Evolutionary conservation across 2,113 vertebrate genomes (phyloP), one percentile per base, ranked within the genome.

Genomic region (Dromaius novaehollandiae): DNA sequence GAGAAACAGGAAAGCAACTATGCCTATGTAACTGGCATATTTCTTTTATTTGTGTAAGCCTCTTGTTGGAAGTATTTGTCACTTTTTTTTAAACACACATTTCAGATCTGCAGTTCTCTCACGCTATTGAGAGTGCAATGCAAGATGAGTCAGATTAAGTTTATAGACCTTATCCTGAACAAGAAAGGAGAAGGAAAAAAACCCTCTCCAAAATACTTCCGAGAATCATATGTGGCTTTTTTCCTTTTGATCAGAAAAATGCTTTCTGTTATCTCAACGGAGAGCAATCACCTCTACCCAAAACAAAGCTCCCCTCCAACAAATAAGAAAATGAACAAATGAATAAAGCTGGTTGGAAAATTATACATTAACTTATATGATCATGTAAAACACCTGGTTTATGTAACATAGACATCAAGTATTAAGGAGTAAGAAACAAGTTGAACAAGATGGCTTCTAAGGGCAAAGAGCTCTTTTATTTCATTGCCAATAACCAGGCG

Each of bases 81-180:
- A 94, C 79, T 85, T 56, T 19, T 48, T 84, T 95, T 78, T 74
- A 38, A 38, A 38, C 38, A 38, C 64, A 84, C 80, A 76, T 36
- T 74, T 77, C 78, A 48, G 51, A 50, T 92, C 82, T 70, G 42
- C 60, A 74, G 82, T 86, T 90, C 63, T 86, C 81, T 94, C 82
- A 28, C 73, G 22, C 73, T 87, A 25, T 9, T 40, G 80, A 76
- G 86, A 51, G 71, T 21, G 40, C 51, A 83, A 95, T 86, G 55
- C 92, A 95, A 88, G 90, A 95, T 95, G 85, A 95, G 91, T 90
- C 89, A 95, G 56, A 91, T 71, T 61, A 94, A 94, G 95, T 93
- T 92, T 86, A 96, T 70, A 93, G 82, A 82, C 66, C 89, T 84
- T 58, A 75, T 58, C 30, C 56, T 58, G 56, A 58, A 19, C 34